These are phyloP conservation scores for Sylvicola cinctus DNA, from an alignment of 2,888 invertebrate genomes.

Conservation along the genomic window DNA sequence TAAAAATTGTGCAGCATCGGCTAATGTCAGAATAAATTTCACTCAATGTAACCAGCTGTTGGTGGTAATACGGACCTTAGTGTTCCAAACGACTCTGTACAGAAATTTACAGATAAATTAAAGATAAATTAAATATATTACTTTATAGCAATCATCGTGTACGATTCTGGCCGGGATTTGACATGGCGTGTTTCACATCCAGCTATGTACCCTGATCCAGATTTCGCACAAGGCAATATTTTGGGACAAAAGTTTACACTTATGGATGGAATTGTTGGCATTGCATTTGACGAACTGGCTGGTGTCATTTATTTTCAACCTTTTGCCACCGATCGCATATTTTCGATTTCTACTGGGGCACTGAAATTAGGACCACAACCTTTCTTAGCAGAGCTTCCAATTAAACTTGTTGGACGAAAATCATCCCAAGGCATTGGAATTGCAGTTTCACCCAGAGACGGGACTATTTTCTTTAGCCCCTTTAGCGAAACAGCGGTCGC, in stretches of 20 bases:
- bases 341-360: conserved; percentile 53
- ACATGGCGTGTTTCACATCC: conserved; percentile 67
- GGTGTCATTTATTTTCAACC: conserved; percentile 42
- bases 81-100: no score
- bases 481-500: conserved; percentile 62
- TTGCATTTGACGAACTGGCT: conserved; percentile 35
- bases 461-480: conserved; percentile 58
- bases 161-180: conserved; percentile 47
- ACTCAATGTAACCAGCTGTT: no score
- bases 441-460: conserved; percentile 47
- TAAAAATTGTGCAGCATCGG: no score
- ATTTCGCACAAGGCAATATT: conserved; percentile 53
- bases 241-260: conserved; percentile 40
- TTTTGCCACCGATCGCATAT: conserved; percentile 47
- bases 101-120: no score
- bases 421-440: conserved; percentile 66
- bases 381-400: conserved; percentile 47
- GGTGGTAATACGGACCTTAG: no score
- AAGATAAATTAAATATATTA: no score
- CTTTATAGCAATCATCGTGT: conserved; percentile 20
- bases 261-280: conserved; percentile 46
- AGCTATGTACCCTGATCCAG: conserved; percentile 70
- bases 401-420: conserved; percentile 59
- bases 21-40: no score
- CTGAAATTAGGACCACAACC: conserved; percentile 51